Conservation (phyloP, 2,797 vertebrate species). For the Huso huso region DNA sequence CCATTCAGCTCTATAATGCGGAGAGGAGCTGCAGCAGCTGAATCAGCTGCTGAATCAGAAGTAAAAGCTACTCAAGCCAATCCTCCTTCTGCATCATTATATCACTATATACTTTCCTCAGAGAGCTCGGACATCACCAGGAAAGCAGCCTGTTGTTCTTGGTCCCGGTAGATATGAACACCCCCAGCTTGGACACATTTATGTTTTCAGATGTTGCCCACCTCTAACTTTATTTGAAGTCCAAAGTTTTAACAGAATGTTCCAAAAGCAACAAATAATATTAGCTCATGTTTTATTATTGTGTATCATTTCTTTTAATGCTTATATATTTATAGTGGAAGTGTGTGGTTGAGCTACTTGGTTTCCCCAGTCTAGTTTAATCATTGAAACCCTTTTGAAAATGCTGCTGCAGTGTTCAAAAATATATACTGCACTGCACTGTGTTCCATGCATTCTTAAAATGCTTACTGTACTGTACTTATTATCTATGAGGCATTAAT, state of each 20-base stretch:
- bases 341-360: too few relatives aligned
- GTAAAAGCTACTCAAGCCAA: slow-evolving; percentile 35
- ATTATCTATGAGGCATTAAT: too few relatives aligned
- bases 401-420: too few relatives aligned
- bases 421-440: too few relatives aligned
- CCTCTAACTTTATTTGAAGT: slow-evolving; percentile 46
- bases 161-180: slow-evolving; percentile 39
- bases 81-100: slow-evolving; percentile 62
- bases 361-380: too few relatives aligned
- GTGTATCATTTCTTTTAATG: slow-evolving; percentile 33
- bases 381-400: too few relatives aligned
- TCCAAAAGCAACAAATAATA: slow-evolving; percentile 46
- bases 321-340: too few relatives aligned
- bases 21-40: too few relatives aligned
- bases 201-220: slow-evolving; percentile 50
- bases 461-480: too few relatives aligned
- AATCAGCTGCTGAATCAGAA: too few relatives aligned
- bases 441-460: too few relatives aligned
- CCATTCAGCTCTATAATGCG: too few relatives aligned
- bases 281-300: slow-evolving; percentile 44
- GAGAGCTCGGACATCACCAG: slow-evolving; percentile 49
- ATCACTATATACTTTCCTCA: slow-evolving; percentile 53
- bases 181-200: slow-evolving; percentile 52
- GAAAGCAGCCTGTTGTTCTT: slow-evolving; percentile 63
- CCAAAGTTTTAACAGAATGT: slow-evolving; percentile 23